Evolutionary conservation across 2,113 vertebrate species (phyloP).

Genomic region (Sorex araneus): DNA sequence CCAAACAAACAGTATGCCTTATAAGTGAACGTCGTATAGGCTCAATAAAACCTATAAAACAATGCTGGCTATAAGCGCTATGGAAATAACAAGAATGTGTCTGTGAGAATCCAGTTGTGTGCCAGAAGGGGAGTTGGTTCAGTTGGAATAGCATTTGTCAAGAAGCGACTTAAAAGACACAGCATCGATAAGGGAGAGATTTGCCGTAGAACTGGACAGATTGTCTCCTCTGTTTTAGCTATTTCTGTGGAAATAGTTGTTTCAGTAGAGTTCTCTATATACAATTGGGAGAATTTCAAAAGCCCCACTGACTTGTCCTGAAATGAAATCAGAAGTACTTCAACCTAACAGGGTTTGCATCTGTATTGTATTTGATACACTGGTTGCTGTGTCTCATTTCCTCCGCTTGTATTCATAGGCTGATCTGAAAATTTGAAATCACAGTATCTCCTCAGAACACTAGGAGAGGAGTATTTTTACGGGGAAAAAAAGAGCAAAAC

Average conservation of each 20-base stretch:
- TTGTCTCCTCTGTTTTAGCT: too few species aligned
- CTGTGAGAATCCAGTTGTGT: too few species aligned
- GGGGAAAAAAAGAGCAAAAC: background rate
- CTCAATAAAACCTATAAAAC: background rate
- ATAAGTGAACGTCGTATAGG: background rate
- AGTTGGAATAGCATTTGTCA: too few species aligned
- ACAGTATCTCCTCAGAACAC: conserved; percentile 22
- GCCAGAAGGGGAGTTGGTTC: too few species aligned
- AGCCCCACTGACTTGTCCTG: rapidly evolving
- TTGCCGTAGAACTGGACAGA: too few species aligned
- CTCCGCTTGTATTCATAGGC: background rate
- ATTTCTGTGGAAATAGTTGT: background rate
- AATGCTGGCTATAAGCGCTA: background rate
- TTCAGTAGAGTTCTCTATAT: background rate
- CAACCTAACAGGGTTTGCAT: background rate
- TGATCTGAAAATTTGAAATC: background rate
- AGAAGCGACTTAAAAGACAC: too few species aligned
- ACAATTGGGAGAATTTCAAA: background rate
- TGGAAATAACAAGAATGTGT: too few species aligned
- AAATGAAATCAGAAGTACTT: background rate
- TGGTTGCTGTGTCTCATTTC: background rate
- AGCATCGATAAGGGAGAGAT: background rate
- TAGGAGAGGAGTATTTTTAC: background rate
- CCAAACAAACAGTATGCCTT: background rate
- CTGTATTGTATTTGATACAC: background rate